These are phyloP conservation scores for Steinernema feltiae DNA, from an alignment of 1,140 invertebrate genomes.

Conservation along the genomic window DNA sequence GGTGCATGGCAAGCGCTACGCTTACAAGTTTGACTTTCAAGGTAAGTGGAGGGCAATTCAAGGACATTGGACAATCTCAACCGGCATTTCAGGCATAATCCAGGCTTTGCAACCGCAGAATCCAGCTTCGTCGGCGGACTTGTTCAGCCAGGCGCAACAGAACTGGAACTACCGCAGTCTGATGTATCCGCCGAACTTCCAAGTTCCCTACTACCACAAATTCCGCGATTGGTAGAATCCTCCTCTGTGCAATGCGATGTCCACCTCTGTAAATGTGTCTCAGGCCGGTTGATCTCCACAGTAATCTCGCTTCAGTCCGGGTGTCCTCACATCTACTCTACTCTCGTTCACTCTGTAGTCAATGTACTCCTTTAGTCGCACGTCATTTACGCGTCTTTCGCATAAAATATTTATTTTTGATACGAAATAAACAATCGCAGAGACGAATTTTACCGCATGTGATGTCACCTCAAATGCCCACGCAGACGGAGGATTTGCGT, in stretches of 20 bases:
- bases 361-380: not conserved
- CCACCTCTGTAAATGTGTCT: not conserved
- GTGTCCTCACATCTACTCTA: slow-evolving; percentile 10
- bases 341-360: not conserved
- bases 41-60: slow-evolving; percentile 30
- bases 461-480: no score
- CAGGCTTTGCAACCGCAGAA: not conserved
- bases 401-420: not conserved
- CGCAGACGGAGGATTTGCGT: not conserved
- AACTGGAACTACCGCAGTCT: not conserved
- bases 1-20: slow-evolving; percentile 77
- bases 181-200: slow-evolving; percentile 2
- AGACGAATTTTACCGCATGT: no score
- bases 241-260: not conserved
- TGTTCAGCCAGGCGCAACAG: not conserved
- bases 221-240: slow-evolving; percentile 10
- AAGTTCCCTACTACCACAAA: not conserved
- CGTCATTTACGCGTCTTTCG: not conserved
- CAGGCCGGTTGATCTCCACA: not conserved
- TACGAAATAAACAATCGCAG: not conserved
- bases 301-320: not conserved
- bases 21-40: slow-evolving; percentile 61
- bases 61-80: not conserved
- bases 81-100: not conserved
- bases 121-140: not conserved